Base-by-base conservation (phyloP, 1,140 invertebrate genomes). In the Drosophila sp. region DNA sequence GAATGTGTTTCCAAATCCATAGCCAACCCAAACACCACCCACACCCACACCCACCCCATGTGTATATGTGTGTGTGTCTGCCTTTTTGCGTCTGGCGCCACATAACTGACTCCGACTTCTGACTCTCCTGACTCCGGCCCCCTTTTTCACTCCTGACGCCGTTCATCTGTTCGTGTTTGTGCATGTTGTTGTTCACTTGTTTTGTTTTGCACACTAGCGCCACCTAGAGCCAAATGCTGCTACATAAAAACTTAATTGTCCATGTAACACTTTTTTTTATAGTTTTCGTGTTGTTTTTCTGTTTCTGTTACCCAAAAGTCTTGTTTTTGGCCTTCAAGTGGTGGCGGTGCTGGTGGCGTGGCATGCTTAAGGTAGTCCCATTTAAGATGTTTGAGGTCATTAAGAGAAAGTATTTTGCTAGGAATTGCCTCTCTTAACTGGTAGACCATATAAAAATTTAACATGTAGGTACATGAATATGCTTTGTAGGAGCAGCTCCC, bases 171-270 rank as follows among this genome's bases (percentile, higher is more conserved):
- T 32, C 72, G 64, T 65, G 72, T 76, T 72, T 65, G 66, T 80
- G 61, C 57, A 55, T 54, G 77, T 79, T 85, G 77, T 58, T 85
- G 78, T 60, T 85, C 69, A 66, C 74, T 75, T 62, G 78, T 69
- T 73, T 75, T 62, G 78, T 69, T 73, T 76, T 33, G 67, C 74
- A 63, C 67, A 68, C 67, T 66, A 79, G 75, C 83, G 83, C 82
- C 83, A 87, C 79, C 82, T 86, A 87, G 65, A 79, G 83, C 79
- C 79, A 86, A 86, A 81, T 86, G 79, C 80, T 86, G 79, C 80
- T 86, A 79, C 83, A 86, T 86, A 86, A 87, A 86, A 86, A 85
- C 82, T 87, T 86, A 86, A 86, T 86, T 86, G 82, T 86, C 75
- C 82, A 75, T 86, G 75, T 76, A 86, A 86, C 82, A 85, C 82